Conservation (phyloP, 2,113 vertebrate species). For the Pavo muticus region DNA sequence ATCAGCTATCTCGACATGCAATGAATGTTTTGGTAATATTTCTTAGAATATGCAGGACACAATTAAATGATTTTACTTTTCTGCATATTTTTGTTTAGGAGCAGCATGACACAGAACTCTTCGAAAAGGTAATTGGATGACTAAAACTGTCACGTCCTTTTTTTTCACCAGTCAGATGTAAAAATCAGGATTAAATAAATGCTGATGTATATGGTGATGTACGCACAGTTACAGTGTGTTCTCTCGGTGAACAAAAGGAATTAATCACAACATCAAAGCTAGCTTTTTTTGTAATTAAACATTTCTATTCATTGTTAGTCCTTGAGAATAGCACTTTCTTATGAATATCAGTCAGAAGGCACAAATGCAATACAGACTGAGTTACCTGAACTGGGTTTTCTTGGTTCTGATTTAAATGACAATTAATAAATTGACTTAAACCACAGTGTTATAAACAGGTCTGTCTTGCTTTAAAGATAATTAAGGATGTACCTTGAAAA, state of each 20-base stretch:
- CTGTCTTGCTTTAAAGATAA: background rate
- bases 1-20: background rate
- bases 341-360: background rate
- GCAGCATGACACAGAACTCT: background rate
- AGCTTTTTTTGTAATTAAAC: background rate
- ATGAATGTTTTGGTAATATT: background rate
- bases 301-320: background rate
- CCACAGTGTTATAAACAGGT: background rate
- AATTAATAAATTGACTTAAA: slow-evolving; percentile 32
- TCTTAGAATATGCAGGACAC: background rate
- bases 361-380: background rate
- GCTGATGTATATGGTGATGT: background rate
- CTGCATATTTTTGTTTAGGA: slow-evolving; percentile 20
- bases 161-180: background rate
- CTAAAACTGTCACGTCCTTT: background rate
- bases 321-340: background rate
- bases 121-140: background rate
- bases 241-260: background rate
- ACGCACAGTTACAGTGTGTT: background rate
- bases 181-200: background rate
- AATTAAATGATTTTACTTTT: background rate
- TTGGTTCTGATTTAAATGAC: slow-evolving; percentile 15
- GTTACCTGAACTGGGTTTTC: background rate
- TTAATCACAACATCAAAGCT: background rate
- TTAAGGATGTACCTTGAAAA: slow-evolving; percentile 25